These are phyloP conservation scores for Hormaphis cornu DNA, from an alignment of 1,140 invertebrate species.

Conservation along the genomic window DNA sequence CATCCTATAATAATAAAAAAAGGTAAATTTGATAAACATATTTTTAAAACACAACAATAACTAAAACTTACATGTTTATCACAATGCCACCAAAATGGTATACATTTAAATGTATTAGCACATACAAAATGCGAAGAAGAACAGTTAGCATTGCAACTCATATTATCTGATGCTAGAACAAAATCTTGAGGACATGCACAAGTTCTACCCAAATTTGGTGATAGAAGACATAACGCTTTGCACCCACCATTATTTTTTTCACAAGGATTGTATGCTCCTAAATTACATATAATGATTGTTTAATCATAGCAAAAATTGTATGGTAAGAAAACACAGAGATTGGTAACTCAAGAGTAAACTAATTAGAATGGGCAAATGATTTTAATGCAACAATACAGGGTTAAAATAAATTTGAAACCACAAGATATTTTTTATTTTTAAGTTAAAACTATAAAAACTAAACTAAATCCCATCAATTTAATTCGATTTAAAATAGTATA, in stretches of 20 bases:
- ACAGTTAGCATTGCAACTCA: slow-evolving; percentile 65
- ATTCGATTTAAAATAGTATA: no score
- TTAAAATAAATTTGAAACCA: no score
- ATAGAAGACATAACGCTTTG: slow-evolving; percentile 65
- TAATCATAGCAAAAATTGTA: no score
- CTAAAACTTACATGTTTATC: slow-evolving; percentile 46
- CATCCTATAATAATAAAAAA: slow-evolving; percentile 47
- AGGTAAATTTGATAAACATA: not conserved
- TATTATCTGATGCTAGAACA: slow-evolving; percentile 54
- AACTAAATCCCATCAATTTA: no score
- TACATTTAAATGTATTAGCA: slow-evolving; percentile 58
- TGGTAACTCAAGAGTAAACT: no score
- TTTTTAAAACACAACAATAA: not conserved
- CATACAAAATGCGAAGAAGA: slow-evolving; percentile 72
- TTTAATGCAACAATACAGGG: no score
- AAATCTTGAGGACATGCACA: slow-evolving; percentile 78
- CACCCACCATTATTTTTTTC: slow-evolving; percentile 49
- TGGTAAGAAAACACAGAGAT: no score
- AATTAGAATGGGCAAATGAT: no score
- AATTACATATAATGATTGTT: not conserved
- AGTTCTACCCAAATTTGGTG: slow-evolving; percentile 46
- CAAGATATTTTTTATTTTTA: no score
- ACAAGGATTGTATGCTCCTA: slow-evolving; percentile 45
- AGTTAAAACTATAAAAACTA: no score
- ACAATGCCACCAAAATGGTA: slow-evolving; percentile 56